Conservation (phyloP, 2,113 vertebrate species). For the Phyllostomus discolor region DNA sequence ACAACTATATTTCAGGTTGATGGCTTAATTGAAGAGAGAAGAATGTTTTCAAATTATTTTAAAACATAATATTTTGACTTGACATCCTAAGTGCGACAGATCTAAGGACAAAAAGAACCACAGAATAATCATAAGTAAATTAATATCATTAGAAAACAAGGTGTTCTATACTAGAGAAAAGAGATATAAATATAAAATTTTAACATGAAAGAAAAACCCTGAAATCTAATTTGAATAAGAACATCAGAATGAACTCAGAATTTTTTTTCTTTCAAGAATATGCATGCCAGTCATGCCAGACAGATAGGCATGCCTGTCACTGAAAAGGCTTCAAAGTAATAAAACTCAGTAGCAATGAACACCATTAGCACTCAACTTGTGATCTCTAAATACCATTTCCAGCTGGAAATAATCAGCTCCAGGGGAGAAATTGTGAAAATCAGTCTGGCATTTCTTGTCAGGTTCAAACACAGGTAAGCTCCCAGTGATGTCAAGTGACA, state of each 20-base stretch:
- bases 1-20: background rate
- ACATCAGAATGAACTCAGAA: background rate
- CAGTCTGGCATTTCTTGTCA: background rate
- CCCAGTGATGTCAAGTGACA: background rate
- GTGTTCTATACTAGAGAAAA: background rate
- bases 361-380: background rate
- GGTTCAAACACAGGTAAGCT: background rate
- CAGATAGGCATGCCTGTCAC: background rate
- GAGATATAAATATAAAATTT: background rate
- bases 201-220: background rate
- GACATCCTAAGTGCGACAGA: background rate
- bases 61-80: conserved; percentile 19
- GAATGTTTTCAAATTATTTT: conserved; percentile 6
- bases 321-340: background rate
- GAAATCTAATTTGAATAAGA: background rate
- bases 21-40: background rate
- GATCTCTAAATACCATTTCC: background rate
- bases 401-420: background rate
- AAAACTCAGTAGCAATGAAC: background rate
- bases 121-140: background rate
- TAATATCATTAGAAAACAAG: background rate
- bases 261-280: conserved; percentile 6
- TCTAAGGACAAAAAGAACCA: background rate
- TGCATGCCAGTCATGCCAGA: too few species aligned
- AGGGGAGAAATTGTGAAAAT: background rate